Conservation (phyloP, 2,113 vertebrate species). For the Charina bottae region DNA sequence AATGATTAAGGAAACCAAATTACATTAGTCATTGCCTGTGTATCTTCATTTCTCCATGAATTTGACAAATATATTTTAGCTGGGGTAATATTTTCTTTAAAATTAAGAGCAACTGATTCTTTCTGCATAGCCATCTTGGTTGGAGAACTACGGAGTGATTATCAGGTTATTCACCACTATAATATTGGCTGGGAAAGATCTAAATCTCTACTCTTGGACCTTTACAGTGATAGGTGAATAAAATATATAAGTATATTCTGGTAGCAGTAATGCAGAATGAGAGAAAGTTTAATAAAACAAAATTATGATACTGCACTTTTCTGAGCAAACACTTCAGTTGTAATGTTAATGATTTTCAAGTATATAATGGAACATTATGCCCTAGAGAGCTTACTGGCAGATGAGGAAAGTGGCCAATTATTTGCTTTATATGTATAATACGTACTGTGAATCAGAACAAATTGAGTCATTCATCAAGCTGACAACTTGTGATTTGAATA, state of each 20-base stretch:
- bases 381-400: accelerated
- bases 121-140: not conserved
- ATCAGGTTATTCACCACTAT: not conserved
- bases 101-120: not conserved
- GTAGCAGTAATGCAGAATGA: accelerated
- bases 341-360: not conserved
- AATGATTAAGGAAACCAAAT: not conserved
- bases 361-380: accelerated
- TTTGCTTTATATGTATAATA: conserved; percentile 8
- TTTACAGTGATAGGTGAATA: not conserved
- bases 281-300: conserved; percentile 7
- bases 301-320: conserved; percentile 3
- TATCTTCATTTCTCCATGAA: not conserved
- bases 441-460: accelerated
- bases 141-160: not conserved
- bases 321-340: accelerated
- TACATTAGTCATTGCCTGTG: not conserved
- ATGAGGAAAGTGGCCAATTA: not conserved
- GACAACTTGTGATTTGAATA: not conserved
- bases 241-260: not conserved
- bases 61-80: not conserved
- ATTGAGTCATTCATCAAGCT: not conserved
- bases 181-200: accelerated
- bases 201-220: not conserved
- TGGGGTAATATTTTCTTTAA: not conserved